phyloP scores from a whole-genome alignment of 2,888 invertebrate genomes.

The Cheiracanthium punctorium region DNA sequence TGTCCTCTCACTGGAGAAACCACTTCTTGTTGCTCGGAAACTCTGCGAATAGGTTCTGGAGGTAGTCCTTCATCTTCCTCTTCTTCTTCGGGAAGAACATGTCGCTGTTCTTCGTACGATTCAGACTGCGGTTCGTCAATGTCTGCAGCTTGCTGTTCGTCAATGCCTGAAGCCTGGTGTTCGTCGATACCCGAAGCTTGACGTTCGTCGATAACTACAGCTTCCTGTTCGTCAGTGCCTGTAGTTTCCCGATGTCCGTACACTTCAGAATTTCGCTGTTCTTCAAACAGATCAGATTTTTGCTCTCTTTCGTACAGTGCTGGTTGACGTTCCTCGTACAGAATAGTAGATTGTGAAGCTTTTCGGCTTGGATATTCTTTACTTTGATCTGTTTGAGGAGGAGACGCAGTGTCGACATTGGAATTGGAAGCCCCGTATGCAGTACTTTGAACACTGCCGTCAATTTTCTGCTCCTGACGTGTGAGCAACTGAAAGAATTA shows the following conservation, averaged over 20 bases:
- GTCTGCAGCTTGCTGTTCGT: background rate
- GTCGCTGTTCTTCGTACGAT: no score
- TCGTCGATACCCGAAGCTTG: background rate
- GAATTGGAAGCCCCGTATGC: constrained; percentile 46
- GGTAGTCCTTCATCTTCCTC: no score
- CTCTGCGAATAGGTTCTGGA: background rate
- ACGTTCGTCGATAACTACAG: background rate
- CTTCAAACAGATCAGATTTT: background rate
- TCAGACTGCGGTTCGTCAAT: no score
- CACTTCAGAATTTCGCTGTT: background rate
- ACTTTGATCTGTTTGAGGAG: constrained; percentile 33
- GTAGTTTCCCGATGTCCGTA: background rate
- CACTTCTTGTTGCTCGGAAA: background rate
- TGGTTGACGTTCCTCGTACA: background rate
- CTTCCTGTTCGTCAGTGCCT: background rate
- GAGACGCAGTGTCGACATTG: constrained; percentile 25
- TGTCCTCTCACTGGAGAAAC: background rate
- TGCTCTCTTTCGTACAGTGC: constrained; percentile 17
- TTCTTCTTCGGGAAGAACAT: background rate
- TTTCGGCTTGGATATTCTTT: constrained; percentile 40
- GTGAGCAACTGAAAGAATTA: constrained; percentile 7
- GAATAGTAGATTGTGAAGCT: constrained; percentile 21
- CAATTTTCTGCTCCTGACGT: constrained; percentile 12
- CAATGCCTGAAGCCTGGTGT: background rate
- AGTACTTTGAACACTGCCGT: constrained; percentile 20